These are phyloP conservation scores for Podocnemis expansa DNA, from an alignment of 2,113 vertebrate genomes.

Conservation along the genomic window DNA sequence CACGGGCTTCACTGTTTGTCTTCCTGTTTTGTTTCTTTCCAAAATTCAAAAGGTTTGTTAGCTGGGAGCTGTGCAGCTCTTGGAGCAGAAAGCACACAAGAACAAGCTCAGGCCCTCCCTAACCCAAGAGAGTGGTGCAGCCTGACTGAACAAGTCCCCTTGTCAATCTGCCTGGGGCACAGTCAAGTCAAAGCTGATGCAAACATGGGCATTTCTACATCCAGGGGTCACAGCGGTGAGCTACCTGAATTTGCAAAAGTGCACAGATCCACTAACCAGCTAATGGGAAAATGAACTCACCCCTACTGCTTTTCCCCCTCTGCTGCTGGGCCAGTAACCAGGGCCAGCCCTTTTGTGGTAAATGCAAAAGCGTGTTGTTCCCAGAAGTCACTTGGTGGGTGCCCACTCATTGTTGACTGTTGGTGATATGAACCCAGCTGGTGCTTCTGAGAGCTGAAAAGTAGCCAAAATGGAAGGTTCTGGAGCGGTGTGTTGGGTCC, in stretches of 20 bases:
- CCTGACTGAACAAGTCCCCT: rapidly evolving
- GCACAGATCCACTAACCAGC: background rate
- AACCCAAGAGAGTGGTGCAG: background rate
- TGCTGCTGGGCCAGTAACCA: background rate
- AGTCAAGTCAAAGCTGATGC: background rate
- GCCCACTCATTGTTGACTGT: background rate
- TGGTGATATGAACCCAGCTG: background rate
- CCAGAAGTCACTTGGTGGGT: background rate
- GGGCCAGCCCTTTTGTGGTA: background rate
- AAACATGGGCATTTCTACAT: background rate
- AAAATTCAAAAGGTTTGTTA: background rate
- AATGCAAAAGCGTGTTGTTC: background rate
- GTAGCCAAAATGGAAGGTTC: background rate
- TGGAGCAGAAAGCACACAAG: background rate
- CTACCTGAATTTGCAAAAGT: background rate
- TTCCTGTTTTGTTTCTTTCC: background rate
- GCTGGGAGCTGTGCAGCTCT: background rate
- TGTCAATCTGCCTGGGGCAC: rapidly evolving
- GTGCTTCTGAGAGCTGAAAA: background rate
- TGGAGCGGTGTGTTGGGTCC: background rate
- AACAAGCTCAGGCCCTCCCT: background rate
- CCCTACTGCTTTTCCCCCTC: background rate
- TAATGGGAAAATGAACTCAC: background rate
- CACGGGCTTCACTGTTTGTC: rapidly evolving
- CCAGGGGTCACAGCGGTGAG: too few relatives aligned